phyloP scores from a whole-genome alignment of 2,888 invertebrate genomes.

The Sialis lutaria region DNA sequence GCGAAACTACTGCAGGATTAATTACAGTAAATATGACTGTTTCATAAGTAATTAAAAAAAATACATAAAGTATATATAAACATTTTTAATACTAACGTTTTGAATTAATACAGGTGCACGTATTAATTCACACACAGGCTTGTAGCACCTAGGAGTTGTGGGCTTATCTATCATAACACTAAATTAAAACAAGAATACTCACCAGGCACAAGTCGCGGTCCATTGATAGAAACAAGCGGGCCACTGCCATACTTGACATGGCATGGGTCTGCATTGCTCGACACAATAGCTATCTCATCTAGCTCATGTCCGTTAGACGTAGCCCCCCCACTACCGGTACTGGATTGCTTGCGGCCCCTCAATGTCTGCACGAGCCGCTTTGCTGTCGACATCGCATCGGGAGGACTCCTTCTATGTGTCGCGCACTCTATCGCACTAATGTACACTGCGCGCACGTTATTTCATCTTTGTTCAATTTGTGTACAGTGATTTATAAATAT shows the following conservation, averaged over 20 bases:
- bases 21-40: too few relatives aligned
- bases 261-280: slow-evolving; percentile 32
- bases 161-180: too few relatives aligned
- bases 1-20: too few relatives aligned
- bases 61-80: too few relatives aligned
- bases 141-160: not conserved
- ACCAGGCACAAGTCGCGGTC: slow-evolving; percentile 41
- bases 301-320: slow-evolving; percentile 29
- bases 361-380: slow-evolving; percentile 42
- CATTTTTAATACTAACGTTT: too few relatives aligned
- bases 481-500: too few relatives aligned
- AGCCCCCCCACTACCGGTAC: slow-evolving; percentile 26
- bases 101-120: too few relatives aligned
- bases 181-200: slow-evolving; percentile 11
- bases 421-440: too few relatives aligned
- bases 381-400: slow-evolving; percentile 34
- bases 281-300: slow-evolving; percentile 50
- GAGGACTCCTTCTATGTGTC: not conserved
- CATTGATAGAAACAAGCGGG: slow-evolving; percentile 30
- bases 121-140: too few relatives aligned
- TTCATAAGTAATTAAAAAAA: too few relatives aligned
- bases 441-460: too few relatives aligned
- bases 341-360: slow-evolving; percentile 39
- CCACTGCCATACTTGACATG: slow-evolving; percentile 40
- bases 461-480: too few relatives aligned